These are phyloP conservation scores for Rhea americana DNA, from an alignment of 2,113 vertebrate species.

Conservation along the genomic window DNA sequence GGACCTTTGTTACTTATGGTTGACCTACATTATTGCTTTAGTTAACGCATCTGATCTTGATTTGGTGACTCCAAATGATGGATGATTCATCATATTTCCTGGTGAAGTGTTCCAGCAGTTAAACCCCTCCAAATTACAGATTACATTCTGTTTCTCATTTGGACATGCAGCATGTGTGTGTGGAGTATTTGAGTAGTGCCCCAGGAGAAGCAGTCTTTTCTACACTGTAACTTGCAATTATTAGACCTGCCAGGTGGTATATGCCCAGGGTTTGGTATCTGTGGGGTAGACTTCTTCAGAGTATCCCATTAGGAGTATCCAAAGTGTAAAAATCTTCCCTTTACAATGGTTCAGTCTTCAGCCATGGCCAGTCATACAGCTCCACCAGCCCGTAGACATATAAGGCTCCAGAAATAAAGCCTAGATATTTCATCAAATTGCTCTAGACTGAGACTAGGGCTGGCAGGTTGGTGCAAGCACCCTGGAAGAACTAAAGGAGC, in stretches of 20 bases:
- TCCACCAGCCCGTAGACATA: not conserved
- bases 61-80: not conserved
- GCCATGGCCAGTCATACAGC: accelerated
- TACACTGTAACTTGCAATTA: not conserved
- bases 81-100: not conserved
- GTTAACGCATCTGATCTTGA: not conserved
- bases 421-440: not conserved
- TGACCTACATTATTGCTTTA: not conserved
- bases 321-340: not conserved
- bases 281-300: not conserved
- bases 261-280: not conserved
- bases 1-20: not conserved
- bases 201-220: not conserved
- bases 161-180: not conserved
- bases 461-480: not conserved
- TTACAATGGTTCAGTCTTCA: accelerated
- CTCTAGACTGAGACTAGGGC: no score
- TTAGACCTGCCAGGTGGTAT: not conserved
- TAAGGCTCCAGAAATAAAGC: not conserved
- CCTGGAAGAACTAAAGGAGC: not conserved
- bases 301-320: not conserved
- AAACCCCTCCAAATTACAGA: not conserved
- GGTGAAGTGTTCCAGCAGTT: not conserved
- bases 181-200: not conserved
- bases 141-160: not conserved